Base-by-base conservation (phyloP, 2,888 invertebrate species). In the Leptarthrus brevirostris region DNA sequence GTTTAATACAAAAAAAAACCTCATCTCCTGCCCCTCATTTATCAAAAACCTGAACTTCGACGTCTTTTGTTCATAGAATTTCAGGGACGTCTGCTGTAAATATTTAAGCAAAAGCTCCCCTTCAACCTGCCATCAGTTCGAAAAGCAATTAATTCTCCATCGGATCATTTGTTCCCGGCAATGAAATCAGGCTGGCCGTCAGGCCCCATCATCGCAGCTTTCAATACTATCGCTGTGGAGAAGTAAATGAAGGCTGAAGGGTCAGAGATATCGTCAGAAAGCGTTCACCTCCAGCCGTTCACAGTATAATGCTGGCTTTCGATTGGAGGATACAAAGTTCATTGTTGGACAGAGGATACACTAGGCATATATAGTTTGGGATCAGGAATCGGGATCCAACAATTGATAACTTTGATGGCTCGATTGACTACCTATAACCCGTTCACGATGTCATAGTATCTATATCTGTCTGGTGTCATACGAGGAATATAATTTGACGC, bases 401-500 rank as follows among this genome's bases (percentile, higher is more conserved):
- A 47, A 66, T 49, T 47, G 66, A 66, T 66, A 47, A 44, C 47
- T 18, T 26, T n/a, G n/a, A n/a, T n/a, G n/a, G n/a, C n/a, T n/a
- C n/a, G n/a, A n/a, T n/a, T n/a, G n/a, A n/a, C n/a, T 24, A 1
- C 24, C 47, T 24, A 24, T 26, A 2, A 40, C 64, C 14, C 49
- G 22, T 12, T 18, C 14, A 16, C 14, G 12, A 5, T 47, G 47
- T 6, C 12, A 3, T 16, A 47, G n/a, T 16, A 14, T 5, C n/a
- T 12, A 16, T 24, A 12, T 47, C 47, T 66, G 47, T 47, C 66
- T 47, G 49, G 49, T 66, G 66, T 47, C 66, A 66, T 66, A 66
- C 49, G 49, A 22, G 66, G 49, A 66, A 66, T 66, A 66, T 26
- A 47, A 66, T 66, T 66, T 66, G 66, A 66, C 61, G 66, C 49